Base-by-base conservation (phyloP, 2,797 vertebrate genomes). In the Alcedo atthis region DNA sequence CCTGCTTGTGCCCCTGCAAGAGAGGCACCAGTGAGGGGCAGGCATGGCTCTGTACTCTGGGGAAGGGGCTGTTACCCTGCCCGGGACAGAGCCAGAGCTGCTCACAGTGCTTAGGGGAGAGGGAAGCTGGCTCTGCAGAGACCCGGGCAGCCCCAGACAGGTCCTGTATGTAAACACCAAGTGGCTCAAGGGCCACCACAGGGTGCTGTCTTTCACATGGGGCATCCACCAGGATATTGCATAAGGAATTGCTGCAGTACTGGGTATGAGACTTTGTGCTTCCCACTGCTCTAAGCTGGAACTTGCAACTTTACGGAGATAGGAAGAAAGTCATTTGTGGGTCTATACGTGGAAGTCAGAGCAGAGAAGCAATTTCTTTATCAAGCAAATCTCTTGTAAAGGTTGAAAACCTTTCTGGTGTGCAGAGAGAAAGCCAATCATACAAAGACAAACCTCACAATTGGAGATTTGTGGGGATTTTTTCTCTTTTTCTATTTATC, bases 61-160 rank as follows among this genome's bases (percentile, higher is more conserved):
- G 54, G 74, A 74, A 83, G 26, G 19, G 46, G 25, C 80, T 70
- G 45, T 53, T 35, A 33, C 28, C 12, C 46, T 64, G 53, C 53
- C 32, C 0, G 0, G 26, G 25, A 18, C 49, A 81, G 54, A 62
- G 35, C 18, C 10, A 35, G 51, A 71, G n/a, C 17, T 66, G 80
- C 26, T 51, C 2, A 3, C 20, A 14, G 55, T 8, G 12, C 28
- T 33, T 11, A 30, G 26, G 26, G 22, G 26, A 19, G 22, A 53
- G 35, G 10, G 20, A 26, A 80, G 11, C 19, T 69, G 45, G 46
- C 40, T 63, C 57, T 75, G 55, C 59, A 68, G 59, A 55, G 53
- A 30, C 54, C 26, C 4, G 1, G 7, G 9, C 2, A 1, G 18
- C 5, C 33, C 30, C 33, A 37, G n/a, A 8, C 43, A 46, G 8